Percentiles rank a stretch among this genome's conserved stretches.
These are phyloP conservation scores for Euphonia xanthogaster DNA, from an alignment of 2,797 vertebrate species.

Conservation along the genomic window DNA sequence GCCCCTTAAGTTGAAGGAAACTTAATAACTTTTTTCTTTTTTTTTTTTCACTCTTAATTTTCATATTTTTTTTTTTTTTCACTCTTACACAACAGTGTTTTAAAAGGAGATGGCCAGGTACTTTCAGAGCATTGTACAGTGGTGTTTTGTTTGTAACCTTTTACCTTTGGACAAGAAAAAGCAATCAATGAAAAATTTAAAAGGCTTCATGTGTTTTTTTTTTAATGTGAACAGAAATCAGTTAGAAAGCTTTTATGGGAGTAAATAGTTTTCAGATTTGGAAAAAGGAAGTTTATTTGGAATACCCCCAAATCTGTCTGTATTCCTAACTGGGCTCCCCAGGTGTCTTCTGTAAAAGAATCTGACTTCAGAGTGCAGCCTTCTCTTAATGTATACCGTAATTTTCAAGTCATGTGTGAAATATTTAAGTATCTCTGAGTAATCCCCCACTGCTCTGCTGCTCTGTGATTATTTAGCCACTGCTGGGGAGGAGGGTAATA, in stretches of 20 bases:
- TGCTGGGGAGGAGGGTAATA: not conserved
- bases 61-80: not conserved
- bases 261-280: not conserved
- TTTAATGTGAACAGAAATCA: not conserved
- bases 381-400: not conserved
- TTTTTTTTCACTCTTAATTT: not conserved
- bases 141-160: not conserved
- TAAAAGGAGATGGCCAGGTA: not conserved
- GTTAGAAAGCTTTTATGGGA: not conserved
- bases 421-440: not conserved
- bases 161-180: not conserved
- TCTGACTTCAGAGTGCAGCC: not conserved
- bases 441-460: not conserved
- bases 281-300: not conserved
- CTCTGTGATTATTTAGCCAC: not conserved
- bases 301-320: not conserved
- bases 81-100: not conserved
- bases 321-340: not conserved
- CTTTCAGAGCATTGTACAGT: not conserved
- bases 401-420: not conserved
- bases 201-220: not conserved
- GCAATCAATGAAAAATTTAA: not conserved
- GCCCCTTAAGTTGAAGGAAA: not conserved
- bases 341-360: not conserved
- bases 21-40: not conserved